Percentiles rank a stretch among this genome's conserved stretches.
Conservation (phyloP, 37 sponge, comb jelly and placozoan genomes). For the Beroe ovata region DNA sequence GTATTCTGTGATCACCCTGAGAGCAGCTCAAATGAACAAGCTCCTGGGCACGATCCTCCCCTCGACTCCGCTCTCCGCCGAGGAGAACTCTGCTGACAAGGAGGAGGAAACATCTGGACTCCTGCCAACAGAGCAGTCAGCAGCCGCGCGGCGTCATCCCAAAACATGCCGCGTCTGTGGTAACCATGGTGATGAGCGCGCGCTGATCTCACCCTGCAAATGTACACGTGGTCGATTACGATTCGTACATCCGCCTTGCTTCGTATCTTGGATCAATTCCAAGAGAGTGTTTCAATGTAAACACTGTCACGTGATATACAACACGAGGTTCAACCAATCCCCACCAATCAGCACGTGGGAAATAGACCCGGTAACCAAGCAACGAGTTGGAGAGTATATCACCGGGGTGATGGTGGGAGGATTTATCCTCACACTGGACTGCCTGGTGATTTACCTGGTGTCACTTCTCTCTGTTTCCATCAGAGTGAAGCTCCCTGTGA, state of each 20-base stretch:
- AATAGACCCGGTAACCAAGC: background rate
- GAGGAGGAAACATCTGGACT: too few relatives aligned
- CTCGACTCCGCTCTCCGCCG: too few relatives aligned
- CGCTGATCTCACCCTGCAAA: background rate
- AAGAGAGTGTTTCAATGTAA: background rate
- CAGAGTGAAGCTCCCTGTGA: background rate
- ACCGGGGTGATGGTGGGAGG: background rate
- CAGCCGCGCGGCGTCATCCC: too few relatives aligned
- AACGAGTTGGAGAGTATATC: background rate
- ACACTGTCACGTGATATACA: background rate
- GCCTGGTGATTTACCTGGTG: background rate
- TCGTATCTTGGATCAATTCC: background rate
- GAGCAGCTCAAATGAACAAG: background rate
- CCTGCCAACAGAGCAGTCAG: too few relatives aligned
- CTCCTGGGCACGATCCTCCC: background rate
- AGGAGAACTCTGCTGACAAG: too few relatives aligned
- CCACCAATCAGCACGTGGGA: background rate
- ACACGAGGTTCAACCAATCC: background rate
- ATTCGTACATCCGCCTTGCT: background rate
- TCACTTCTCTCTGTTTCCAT: background rate
- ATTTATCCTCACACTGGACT: background rate
- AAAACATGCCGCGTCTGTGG: too few relatives aligned
- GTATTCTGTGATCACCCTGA: too few relatives aligned
- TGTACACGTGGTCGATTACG: background rate
- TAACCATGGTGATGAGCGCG: too few relatives aligned